Evolutionary conservation across 2,797 vertebrate genomes (phyloP).

Genomic region (Mallotus villosus): DNA sequence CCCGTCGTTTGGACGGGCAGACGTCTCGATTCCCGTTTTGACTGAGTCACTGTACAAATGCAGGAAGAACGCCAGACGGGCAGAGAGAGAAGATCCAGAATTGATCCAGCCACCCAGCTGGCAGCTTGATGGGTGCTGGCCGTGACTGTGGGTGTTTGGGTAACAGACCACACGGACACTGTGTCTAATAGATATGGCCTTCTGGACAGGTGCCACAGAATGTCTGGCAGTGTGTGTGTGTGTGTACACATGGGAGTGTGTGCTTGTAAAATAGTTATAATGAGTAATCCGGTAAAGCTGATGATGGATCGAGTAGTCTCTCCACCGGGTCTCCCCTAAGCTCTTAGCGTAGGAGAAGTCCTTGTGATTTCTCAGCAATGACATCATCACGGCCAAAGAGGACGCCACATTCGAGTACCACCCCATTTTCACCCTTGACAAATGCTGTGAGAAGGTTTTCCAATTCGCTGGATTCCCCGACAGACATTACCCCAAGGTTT

Average conservation of each 20-base stretch:
- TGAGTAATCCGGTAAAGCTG: constrained; percentile 2
- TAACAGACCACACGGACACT: constrained; percentile 11
- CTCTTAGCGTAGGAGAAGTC: constrained; percentile 16
- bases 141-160: constrained; percentile 19
- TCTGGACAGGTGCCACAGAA: constrained; percentile 15
- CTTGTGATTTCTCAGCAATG: constrained; percentile 19
- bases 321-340: constrained; percentile 20
- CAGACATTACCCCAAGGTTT: constrained; percentile 1
- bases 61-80: constrained; percentile 33
- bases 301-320: constrained; percentile 23
- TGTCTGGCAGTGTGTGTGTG: not conserved
- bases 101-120: constrained; percentile 1
- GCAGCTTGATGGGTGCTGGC: constrained; percentile 9
- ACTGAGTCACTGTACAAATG: constrained; percentile 39
- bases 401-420: constrained; percentile 1
- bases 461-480: constrained; percentile 32
- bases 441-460: constrained; percentile 32
- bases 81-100: not conserved
- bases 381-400: constrained; percentile 28
- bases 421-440: constrained; percentile 25
- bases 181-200: constrained; percentile 17
- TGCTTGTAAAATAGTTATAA: constrained; percentile 1
- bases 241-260: constrained; percentile 25
- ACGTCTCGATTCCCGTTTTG: constrained; percentile 20
- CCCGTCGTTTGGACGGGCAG: not conserved